Percentiles rank a stretch among this genome's conserved stretches.
These are phyloP conservation scores for Hydrolagus affinis DNA, from an alignment of 2,113 vertebrate genomes.

Conservation along the genomic window DNA sequence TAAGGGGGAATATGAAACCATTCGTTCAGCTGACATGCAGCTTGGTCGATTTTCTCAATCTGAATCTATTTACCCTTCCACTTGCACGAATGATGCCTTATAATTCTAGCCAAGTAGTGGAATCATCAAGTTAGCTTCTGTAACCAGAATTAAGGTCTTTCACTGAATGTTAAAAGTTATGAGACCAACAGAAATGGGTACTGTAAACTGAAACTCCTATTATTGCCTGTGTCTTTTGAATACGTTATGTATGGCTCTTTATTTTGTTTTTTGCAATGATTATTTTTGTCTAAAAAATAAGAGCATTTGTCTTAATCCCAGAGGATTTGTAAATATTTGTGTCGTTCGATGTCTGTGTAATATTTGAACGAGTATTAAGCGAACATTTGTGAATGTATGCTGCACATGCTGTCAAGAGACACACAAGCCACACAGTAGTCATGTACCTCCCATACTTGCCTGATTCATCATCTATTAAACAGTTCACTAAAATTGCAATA, in stretches of 20 bases:
- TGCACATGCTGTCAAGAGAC: not conserved
- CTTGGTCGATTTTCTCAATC: not conserved
- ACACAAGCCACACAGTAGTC: not conserved
- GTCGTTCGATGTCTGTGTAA: not conserved
- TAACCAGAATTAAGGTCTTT: not conserved
- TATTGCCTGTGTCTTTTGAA: not conserved
- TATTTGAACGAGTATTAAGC: conserved; percentile 7
- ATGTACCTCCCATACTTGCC: conserved; percentile 23
- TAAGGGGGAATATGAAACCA: not conserved
- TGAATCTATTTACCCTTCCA: not conserved
- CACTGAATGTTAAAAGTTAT: not conserved
- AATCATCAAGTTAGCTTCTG: not conserved
- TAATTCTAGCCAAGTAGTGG: not conserved
- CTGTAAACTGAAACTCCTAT: not conserved
- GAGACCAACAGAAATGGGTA: not conserved
- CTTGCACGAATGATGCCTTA: not conserved
- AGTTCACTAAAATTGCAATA: not conserved
- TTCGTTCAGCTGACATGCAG: no score
- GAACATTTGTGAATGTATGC: conserved; percentile 28
- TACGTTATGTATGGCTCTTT: not conserved
- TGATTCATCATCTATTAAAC: not conserved
- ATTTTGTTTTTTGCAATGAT: conserved; percentile 29
- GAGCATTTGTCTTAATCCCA: conserved; percentile 20
- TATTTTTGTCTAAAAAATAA: conserved; percentile 26
- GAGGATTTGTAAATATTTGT: conserved; percentile 29